Conservation (phyloP, 2,113 vertebrate genomes). For the Antennarius striatus region DNA sequence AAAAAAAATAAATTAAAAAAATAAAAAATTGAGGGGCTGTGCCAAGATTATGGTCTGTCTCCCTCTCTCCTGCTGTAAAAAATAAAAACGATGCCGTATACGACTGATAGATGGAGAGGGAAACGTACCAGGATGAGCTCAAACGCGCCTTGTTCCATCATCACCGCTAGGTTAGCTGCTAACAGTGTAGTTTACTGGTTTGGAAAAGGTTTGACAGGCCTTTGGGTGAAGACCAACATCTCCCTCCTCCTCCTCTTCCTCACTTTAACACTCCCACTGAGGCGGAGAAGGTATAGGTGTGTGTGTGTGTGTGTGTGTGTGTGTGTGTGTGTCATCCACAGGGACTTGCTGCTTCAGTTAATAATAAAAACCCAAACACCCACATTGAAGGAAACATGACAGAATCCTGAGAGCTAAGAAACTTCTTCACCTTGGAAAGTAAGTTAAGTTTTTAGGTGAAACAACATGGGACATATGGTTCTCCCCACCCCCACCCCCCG, state of each 20-base stretch:
- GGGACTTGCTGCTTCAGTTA: conserved; percentile 66
- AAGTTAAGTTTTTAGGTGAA: conserved; percentile 50
- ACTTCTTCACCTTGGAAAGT: conserved; percentile 52
- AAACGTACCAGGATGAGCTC: conserved; percentile 73
- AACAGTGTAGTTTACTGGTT: conserved; percentile 77
- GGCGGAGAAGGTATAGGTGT: conserved; percentile 36
- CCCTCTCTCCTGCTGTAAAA: conserved; percentile 14
- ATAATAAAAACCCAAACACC: conserved; percentile 58
- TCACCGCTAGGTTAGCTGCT: conserved; percentile 76
- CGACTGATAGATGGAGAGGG: conserved; percentile 30
- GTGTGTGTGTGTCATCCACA: conserved; percentile 22
- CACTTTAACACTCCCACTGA: conserved; percentile 43
- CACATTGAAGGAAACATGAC: conserved; percentile 12
- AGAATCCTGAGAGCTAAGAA: conserved; percentile 30
- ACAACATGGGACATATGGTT: conserved; percentile 61
- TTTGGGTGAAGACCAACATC: conserved; percentile 72
- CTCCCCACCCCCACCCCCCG: conserved; percentile 48
- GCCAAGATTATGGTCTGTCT: conserved; percentile 61
- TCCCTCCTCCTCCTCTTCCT: conserved; percentile 54
- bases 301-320: conserved; percentile 3
- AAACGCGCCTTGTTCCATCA: conserved; percentile 65
- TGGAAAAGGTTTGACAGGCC: conserved; percentile 73
- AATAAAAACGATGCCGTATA: neutral
- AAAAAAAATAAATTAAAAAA: too few relatives aligned
- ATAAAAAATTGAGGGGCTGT: conserved; percentile 7